Conservation (phyloP, 2,113 vertebrate genomes). For the Tonatia bakeri region DNA sequence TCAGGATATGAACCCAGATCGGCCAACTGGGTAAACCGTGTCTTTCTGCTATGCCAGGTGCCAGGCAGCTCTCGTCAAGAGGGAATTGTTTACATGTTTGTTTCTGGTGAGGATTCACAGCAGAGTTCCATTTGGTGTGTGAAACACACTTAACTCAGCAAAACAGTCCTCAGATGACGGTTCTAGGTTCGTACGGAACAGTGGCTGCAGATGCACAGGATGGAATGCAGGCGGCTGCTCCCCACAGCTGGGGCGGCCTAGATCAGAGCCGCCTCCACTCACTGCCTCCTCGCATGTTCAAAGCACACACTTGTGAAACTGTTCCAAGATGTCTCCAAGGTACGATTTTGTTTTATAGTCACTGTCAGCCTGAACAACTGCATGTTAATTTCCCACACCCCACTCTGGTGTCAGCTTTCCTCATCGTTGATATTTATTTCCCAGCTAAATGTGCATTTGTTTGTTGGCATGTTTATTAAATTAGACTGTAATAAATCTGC, state of each 20-base stretch:
- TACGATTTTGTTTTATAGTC: slow-evolving; percentile 76
- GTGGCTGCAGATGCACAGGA: slow-evolving; percentile 51
- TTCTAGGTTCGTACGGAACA: not conserved
- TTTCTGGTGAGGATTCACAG: not conserved
- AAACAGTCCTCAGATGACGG: not conserved
- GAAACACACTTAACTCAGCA: not conserved
- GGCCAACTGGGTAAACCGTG: not conserved
- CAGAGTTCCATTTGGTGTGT: not conserved
- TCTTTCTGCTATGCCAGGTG: not conserved
- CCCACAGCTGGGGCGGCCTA: not conserved
- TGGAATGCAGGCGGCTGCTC: slow-evolving; percentile 39
- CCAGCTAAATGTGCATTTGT: slow-evolving; percentile 76
- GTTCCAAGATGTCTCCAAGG: slow-evolving; percentile 73
- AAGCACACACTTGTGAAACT: slow-evolving; percentile 69
- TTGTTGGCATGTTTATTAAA: slow-evolving; percentile 82
- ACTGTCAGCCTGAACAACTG: slow-evolving; percentile 78
- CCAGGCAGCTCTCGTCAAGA: not conserved
- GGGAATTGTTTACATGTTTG: not conserved
- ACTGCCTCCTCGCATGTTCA: not conserved
- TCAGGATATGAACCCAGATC: not conserved
- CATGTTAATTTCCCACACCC: slow-evolving; percentile 81
- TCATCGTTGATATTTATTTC: slow-evolving; percentile 79
- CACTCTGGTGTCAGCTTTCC: slow-evolving; percentile 69
- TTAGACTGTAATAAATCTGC: slow-evolving; percentile 77
- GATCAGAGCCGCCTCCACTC: not conserved